Conservation (phyloP, 2,888 invertebrate genomes). For the Alloscopus bannaensis region DNA sequence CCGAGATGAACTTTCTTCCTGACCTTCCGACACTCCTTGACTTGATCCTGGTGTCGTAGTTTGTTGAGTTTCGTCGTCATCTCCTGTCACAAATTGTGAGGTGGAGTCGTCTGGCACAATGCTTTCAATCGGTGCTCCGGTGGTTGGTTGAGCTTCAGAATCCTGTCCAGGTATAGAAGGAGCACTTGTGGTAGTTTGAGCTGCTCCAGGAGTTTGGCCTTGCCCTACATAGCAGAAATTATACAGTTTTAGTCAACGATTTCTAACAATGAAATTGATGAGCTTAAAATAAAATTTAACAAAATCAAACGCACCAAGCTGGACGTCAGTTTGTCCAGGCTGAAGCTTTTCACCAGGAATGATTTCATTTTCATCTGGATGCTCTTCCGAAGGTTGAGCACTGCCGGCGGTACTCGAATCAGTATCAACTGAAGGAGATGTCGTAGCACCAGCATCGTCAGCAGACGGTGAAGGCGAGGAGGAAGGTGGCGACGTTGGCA, state of each 20-base stretch:
- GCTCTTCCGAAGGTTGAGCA: slow-evolving; percentile 29
- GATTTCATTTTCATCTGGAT: slow-evolving; percentile 21
- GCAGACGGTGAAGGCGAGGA: neutral
- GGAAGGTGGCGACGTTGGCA: slow-evolving; percentile 6
- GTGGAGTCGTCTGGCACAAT: neutral
- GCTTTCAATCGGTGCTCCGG: slow-evolving; percentile 5
- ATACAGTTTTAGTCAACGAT: too few relatives aligned
- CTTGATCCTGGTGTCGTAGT: slow-evolving; percentile 42
- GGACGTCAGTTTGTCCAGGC: too few relatives aligned
- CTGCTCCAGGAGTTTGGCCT: too few relatives aligned
- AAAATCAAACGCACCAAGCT: too few relatives aligned
- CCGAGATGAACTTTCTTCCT: too few relatives aligned
- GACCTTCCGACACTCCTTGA: too few relatives aligned
- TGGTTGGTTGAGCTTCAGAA: slow-evolving; percentile 33
- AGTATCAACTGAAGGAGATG: neutral
- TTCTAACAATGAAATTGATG: too few relatives aligned
- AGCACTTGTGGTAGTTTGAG: neutral
- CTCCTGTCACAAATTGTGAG: neutral
- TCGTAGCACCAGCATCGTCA: too few relatives aligned
- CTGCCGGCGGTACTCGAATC: neutral
- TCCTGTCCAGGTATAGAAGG: slow-evolving; percentile 25
- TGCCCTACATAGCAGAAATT: too few relatives aligned
- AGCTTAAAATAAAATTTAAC: too few relatives aligned
- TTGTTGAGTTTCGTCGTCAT: neutral
- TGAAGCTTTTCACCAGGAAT: slow-evolving; percentile 13